Evolutionary conservation across 2,113 vertebrate species (phyloP).

Genomic region (Platysteira castanea): DNA sequence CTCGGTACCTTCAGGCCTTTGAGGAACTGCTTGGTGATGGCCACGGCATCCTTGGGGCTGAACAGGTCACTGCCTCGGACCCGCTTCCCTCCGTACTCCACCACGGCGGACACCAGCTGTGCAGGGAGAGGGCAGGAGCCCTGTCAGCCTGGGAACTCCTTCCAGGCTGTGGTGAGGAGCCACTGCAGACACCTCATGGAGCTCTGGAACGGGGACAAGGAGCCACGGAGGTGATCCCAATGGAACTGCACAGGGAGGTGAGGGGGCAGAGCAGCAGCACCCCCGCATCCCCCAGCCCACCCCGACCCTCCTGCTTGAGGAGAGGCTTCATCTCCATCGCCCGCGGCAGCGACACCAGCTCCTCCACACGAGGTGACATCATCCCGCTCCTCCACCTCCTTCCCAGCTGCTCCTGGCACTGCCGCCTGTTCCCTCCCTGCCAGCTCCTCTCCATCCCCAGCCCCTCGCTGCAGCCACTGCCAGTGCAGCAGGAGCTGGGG

Average conservation of each 20-base stretch:
- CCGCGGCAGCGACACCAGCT: neutral
- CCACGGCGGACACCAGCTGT: slow-evolving; percentile 85
- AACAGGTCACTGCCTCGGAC: slow-evolving; percentile 92
- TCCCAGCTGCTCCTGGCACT: slow-evolving; percentile 31
- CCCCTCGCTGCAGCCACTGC: neutral
- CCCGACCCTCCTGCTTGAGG: neutral
- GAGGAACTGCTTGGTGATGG: slow-evolving; percentile 97
- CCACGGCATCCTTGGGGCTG: slow-evolving; percentile 88
- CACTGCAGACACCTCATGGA: neutral
- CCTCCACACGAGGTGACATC: neutral
- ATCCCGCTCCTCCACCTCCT: slow-evolving; percentile 42
- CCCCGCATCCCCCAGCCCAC: neutral
- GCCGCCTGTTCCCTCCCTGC: neutral
- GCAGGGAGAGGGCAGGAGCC: neutral
- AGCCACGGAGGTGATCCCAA: neutral
- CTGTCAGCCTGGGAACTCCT: neutral
- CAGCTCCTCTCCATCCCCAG: neutral
- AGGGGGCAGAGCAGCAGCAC: neutral
- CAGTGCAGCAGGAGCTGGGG: neutral
- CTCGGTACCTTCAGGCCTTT: slow-evolving; percentile 89
- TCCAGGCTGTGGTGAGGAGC: neutral
- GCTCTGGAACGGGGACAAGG: neutral
- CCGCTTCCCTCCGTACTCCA: slow-evolving; percentile 92
- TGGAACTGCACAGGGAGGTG: neutral
- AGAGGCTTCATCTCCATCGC: neutral